A percentile compares a stretch with the other conserved stretches of the same genome.
These are phyloP conservation scores for Myotis vivesi DNA, from an alignment of 2,797 vertebrate species.

Conservation along the genomic window DNA sequence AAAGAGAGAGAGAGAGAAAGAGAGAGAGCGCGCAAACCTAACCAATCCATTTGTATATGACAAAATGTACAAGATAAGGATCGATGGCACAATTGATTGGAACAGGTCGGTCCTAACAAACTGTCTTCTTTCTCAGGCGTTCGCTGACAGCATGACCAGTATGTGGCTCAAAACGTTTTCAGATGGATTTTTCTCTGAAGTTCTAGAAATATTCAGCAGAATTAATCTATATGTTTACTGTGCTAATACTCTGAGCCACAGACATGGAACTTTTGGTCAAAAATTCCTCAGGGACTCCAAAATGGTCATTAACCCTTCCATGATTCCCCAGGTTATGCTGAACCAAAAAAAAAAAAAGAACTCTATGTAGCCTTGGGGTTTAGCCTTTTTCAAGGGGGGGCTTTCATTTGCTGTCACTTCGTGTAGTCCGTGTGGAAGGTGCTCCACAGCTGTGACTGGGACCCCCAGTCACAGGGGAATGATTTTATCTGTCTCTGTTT, in stretches of 20 bases:
- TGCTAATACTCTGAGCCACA: background rate
- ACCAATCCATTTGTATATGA: background rate
- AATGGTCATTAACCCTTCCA: background rate
- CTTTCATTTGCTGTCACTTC: background rate
- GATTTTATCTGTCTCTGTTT: background rate
- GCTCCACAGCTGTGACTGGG: background rate
- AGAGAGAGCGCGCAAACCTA: background rate
- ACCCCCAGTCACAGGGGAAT: background rate
- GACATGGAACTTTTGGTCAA: background rate
- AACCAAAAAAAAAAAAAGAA: background rate
- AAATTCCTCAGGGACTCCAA: background rate
- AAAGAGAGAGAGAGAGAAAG: background rate
- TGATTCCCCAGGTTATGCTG: background rate
- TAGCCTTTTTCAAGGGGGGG: background rate
- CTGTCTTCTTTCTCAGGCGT: constrained; percentile 39
- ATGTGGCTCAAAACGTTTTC: constrained; percentile 31
- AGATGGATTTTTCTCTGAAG: constrained; percentile 18
- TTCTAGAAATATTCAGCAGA: constrained; percentile 58
- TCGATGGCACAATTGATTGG: constrained; percentile 8
- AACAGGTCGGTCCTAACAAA: constrained; percentile 21
- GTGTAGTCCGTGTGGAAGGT: rapidly evolving
- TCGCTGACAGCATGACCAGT: constrained; percentile 20
- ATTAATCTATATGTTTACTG: constrained; percentile 29
- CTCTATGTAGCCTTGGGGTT: background rate
- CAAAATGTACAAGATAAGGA: constrained; percentile 54